These are phyloP conservation scores for Crossaster papposus DNA, from an alignment of 53 echinoderm and acorn worm species.

Conservation along the genomic window DNA sequence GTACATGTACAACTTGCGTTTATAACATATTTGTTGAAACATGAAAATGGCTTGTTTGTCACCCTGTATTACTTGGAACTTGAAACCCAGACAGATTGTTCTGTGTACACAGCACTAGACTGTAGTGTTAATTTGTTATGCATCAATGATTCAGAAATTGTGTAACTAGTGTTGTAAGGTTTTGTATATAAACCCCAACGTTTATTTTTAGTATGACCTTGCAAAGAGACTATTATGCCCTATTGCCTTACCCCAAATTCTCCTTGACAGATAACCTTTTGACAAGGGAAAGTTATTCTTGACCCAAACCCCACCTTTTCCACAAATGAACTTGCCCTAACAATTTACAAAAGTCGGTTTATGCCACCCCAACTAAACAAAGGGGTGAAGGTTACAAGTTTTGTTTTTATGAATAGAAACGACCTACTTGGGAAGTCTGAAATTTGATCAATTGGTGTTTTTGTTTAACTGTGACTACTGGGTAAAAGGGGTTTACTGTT, in stretches of 20 bases:
- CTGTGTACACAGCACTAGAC: neutral
- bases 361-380: constrained; percentile 16
- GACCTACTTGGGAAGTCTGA: constrained; percentile 21
- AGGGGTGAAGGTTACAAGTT: constrained; percentile 28
- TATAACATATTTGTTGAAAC: no score
- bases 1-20: no score
- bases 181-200: neutral
- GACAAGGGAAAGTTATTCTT: constrained; percentile 1
- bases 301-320: neutral
- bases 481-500: neutral
- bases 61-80: neutral
- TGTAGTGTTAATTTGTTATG: constrained; percentile 8
- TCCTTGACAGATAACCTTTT: constrained; percentile 7
- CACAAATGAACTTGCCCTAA: constrained; percentile 47
- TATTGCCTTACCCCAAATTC: neutral
- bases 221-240: neutral
- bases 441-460: constrained; percentile 38
- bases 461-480: neutral
- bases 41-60: no score
- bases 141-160: neutral
- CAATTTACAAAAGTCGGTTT: constrained; percentile 11
- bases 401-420: neutral
- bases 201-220: neutral
- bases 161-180: neutral
- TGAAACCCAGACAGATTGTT: neutral